Conservation (phyloP, 2,888 invertebrate genomes). For the Pherbina coryleti region DNA sequence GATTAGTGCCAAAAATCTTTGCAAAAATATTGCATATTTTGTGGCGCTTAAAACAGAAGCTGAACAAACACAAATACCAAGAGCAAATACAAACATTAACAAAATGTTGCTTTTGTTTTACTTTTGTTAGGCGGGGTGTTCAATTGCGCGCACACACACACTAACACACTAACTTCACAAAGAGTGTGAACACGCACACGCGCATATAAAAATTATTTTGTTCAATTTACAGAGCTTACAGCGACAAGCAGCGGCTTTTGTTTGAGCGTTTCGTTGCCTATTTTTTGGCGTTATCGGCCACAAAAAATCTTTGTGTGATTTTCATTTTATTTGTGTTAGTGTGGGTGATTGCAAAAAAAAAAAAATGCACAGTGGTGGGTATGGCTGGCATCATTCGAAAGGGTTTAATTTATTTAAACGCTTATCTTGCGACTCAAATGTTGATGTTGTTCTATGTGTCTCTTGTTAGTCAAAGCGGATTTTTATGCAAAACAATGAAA, state of each 20-base stretch:
- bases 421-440: slow-evolving; percentile 61
- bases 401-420: slow-evolving; percentile 64
- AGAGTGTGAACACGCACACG: not conserved
- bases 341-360: not conserved
- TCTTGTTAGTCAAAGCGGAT: slow-evolving; percentile 7
- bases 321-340: slow-evolving; percentile 48
- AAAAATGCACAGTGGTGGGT: not conserved
- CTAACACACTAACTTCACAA: too few relatives aligned
- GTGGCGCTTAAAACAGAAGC: slow-evolving; percentile 42
- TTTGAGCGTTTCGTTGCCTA: slow-evolving; percentile 43
- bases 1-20: slow-evolving; percentile 30
- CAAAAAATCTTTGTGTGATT: slow-evolving; percentile 61
- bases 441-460: slow-evolving; percentile 41
- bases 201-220: not conserved
- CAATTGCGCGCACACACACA: slow-evolving; percentile 18
- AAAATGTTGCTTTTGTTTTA: not conserved
- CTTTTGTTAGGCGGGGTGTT: slow-evolving; percentile 44
- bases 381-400: slow-evolving; percentile 38
- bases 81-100: slow-evolving; percentile 11
- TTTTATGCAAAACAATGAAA: not conserved
- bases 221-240: slow-evolving; percentile 4
- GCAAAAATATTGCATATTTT: slow-evolving; percentile 58
- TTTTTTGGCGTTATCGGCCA: slow-evolving; percentile 57
- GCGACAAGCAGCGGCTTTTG: not conserved
- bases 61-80: slow-evolving; percentile 42